Base-by-base conservation (phyloP, 1,140 invertebrate genomes). In the Drosophila funebris region DNA sequence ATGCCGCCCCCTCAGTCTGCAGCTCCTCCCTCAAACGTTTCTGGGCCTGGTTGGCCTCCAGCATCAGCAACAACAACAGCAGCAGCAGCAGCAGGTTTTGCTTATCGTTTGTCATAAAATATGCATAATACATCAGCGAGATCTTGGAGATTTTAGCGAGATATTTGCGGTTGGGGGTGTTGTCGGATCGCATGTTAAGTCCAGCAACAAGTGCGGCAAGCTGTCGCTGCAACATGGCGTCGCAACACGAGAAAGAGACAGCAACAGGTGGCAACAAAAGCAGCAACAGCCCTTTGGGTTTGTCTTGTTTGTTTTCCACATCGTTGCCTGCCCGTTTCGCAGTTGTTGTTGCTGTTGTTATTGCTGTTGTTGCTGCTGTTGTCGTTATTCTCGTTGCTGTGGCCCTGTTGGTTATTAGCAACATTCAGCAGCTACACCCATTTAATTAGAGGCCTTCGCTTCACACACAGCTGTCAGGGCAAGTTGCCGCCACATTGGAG, bases 341-440 rank as follows among this genome's bases (percentile, higher is more conserved):
- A 27, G 58, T 16, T 50, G 11, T 11, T 36, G 73, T 39, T 67
- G 18, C 22, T 62, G 62, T 33, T 63, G 63, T 52, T 73, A 56
- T 27, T 63, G 22, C n/a, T 14, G 58, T 16, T 50, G 11, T 11
- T 36, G 73, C 33, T 73, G 24, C 24, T 62, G 63, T 36, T 64
- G 63, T 52, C 69, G 61, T 20, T 64, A 3, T 2, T 73, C 31
- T 8, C 64, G 53, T 14, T 72, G 69, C 41, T 62, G 62, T 44
- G 61, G 44, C 54, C 57, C 63, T 63, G 44, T 68, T 67, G 79
- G 69, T 74, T 83, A 78, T 82, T 83, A 78, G 79, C 72, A 64
- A 61, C 69, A 75, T 75, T 68, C 80, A 83, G 46, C 72, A 70
- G 79, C 43, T 76, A 78, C 80, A 73, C 79, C 79, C 79, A 83